Conservation (phyloP, 2,113 vertebrate species). For the Centropus unirufus region DNA sequence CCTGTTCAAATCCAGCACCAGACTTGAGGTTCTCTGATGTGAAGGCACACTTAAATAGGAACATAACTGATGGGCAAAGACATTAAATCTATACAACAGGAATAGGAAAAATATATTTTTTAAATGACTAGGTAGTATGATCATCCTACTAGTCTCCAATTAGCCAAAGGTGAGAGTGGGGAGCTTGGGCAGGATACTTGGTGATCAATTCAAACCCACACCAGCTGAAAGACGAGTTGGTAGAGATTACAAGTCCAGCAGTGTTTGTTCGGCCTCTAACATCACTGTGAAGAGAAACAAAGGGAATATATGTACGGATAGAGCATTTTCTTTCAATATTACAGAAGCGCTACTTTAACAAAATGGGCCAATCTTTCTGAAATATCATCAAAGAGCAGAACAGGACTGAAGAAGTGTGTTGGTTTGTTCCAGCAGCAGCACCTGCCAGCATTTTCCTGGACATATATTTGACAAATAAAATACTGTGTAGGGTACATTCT, state of each 20-base stretch:
- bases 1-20: neutral
- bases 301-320: neutral
- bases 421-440: neutral
- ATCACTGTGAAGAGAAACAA: neutral
- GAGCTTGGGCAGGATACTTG: neutral
- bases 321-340: neutral
- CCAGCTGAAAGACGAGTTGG: neutral
- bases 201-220: fast-evolving
- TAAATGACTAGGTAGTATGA: fast-evolving
- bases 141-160: neutral
- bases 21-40: neutral
- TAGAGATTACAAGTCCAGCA: neutral
- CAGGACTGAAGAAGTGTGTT: neutral
- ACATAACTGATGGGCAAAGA: neutral
- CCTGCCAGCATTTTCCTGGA: neutral
- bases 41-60: neutral
- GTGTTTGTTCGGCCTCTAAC: neutral
- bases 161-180: neutral
- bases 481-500: neutral
- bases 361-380: neutral
- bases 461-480: neutral
- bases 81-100: neutral
- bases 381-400: neutral
- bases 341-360: neutral
- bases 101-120: neutral